Base-by-base conservation (phyloP, 1,140 invertebrate genomes). In the Achroia grisella region DNA sequence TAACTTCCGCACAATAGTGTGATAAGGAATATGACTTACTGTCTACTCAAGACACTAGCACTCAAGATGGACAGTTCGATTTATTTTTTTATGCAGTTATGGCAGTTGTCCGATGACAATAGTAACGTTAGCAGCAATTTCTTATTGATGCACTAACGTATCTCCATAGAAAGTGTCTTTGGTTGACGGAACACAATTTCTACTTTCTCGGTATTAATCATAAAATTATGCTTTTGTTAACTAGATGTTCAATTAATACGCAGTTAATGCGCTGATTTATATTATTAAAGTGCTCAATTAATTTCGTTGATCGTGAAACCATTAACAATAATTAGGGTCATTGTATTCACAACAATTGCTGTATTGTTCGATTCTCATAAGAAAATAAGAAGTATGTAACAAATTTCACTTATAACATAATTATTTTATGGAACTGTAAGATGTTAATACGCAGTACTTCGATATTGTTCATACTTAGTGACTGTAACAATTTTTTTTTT, bases 1-100 rank as follows among this genome's bases (percentile, higher is more conserved):
- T 72, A 62, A 77, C 73, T 83, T 83, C 76, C 76, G 68, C 48
- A 77, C 64, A 75, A 73, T 65, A 59, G 51, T 39, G 30, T 62
- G 70, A 77, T 77, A 77, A 75, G 67, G 62, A 71, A 71, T 70
- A 76, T 72, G 62, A 72, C 69, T 74, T 74, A 68, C 59, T 58
- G 55, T 13, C 28, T 31, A 31, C 12, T 3, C 17, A 23, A 35
- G 13, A 12, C 12, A 2, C 10, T 12, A 56, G 44, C 47, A 50
- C 47, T 68, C 33, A 44, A 67, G 52, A 52, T 43, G 37, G 52
- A 39, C 56, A 52, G 46, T 44, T 52, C 58, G 62, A 68, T 70
- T 65, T 70, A 66, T 73, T 61, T 49, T 46, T 62, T 59, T 15
- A 44, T 42, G 55, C 48, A 51, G 46, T 51, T 49, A 52, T 28